These are phyloP conservation scores for Dromaius novaehollandiae DNA, from an alignment of 2,113 vertebrate genomes.

Conservation along the genomic window DNA sequence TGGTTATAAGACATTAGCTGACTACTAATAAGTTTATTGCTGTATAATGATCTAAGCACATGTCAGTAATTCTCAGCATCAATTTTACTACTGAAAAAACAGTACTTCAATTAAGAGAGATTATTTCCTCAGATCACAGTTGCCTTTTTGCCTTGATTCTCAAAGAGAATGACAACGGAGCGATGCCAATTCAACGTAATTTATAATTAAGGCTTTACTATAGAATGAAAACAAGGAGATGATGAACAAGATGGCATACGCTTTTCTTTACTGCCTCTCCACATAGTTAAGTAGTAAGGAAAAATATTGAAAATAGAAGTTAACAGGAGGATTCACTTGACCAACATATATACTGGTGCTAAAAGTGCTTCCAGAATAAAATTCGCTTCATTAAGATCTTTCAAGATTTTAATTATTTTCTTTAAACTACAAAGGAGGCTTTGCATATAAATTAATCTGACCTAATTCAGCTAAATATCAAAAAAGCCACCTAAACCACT, in stretches of 20 bases:
- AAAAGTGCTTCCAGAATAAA: neutral
- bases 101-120: neutral
- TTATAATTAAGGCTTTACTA: neutral
- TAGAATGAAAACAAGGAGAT: neutral
- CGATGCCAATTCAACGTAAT: neutral
- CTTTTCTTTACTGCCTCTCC: neutral
- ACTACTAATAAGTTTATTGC: neutral
- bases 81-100: neutral
- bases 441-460: neutral
- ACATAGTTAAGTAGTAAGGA: accelerated
- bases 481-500: neutral
- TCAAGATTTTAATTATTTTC: neutral
- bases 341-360: neutral
- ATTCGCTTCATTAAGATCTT: neutral
- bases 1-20: neutral
- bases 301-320: neutral
- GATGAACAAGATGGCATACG: neutral
- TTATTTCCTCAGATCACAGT: neutral
- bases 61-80: neutral
- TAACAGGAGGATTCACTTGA: neutral
- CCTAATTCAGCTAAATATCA: neutral
- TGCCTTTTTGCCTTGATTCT: neutral
- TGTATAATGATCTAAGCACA: neutral
- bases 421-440: neutral
- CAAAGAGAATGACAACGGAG: neutral